Percentiles rank a stretch among this genome's conserved stretches.
Conservation (phyloP, 1,140 invertebrate genomes). For the Zophobas morio region DNA sequence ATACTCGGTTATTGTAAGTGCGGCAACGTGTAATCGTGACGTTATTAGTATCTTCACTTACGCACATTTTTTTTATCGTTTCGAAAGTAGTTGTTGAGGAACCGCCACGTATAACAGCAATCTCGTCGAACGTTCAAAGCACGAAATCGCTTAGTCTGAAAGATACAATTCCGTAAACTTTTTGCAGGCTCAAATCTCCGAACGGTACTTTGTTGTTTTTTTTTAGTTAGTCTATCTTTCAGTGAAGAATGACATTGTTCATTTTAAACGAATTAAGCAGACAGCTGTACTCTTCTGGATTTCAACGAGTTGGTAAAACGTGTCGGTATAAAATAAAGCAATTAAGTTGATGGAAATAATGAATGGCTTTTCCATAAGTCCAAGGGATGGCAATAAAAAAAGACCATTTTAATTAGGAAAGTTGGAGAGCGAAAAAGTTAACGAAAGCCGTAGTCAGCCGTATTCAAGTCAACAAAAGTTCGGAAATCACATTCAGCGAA, state of each 20-base stretch:
- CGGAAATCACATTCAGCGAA: slow-evolving; percentile 7
- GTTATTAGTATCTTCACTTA: not conserved
- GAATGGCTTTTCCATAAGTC: slow-evolving; percentile 15
- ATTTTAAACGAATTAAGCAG: not conserved
- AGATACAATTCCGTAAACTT: slow-evolving; percentile 5
- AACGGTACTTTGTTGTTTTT: not conserved
- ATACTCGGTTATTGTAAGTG: slow-evolving; percentile 21
- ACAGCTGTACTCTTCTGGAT: not conserved
- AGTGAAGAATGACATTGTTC: not conserved
- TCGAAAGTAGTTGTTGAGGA: not conserved
- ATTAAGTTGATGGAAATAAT: not conserved
- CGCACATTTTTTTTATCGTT: not conserved
- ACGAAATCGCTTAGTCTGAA: not conserved
- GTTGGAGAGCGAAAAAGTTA: slow-evolving; percentile 2
- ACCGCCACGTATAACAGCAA: not conserved
- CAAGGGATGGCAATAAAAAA: slow-evolving; percentile 1
- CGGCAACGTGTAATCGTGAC: slow-evolving; percentile 18
- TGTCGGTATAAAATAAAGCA: not conserved
- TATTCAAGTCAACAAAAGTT: not conserved
- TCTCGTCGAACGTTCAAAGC: slow-evolving; percentile 3
- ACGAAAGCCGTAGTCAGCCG: slow-evolving; percentile 8
- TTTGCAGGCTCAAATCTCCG: not conserved
- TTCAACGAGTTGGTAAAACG: not conserved
- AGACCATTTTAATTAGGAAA: slow-evolving; percentile 24
- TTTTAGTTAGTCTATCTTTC: not conserved